Evolutionary conservation across 2,113 vertebrate species (phyloP), one percentile per base, ranked within the genome.

Genomic region (Blennius ocellaris): DNA sequence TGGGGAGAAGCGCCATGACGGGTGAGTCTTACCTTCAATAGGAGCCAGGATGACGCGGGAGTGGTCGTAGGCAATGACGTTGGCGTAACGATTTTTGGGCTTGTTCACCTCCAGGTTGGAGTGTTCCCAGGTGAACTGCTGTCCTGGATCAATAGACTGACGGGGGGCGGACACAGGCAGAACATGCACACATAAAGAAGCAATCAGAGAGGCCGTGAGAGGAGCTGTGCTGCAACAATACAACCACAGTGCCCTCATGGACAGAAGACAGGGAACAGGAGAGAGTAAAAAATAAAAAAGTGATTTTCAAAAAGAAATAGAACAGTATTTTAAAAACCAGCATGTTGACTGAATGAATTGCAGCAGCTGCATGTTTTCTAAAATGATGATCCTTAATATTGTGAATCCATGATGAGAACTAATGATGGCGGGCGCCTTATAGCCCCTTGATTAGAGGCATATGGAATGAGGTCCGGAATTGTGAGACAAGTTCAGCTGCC

Each of bases 71-170:
- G 98, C 97, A 1, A 99, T 99, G 84, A 99, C 98, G 38, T 99
- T 99, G 8, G 98, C 98, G 0, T 99, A 99, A 45, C 98, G 97
- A 93, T 99, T 99, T 83, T 99, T 99, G 60, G 97, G 97, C 75
- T 99, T 99, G 94, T 99, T 99, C 82, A 98, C 97, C 67, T 99
- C 98, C 57, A 99, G 95, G 94, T 99, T 99, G 77, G 98, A 99
- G 69, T 99, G 96, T 30, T 99, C 98, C 98, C 98, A 99, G 3
- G 97, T 99, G 93, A 99, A 99, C 94, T 99, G 98, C 94, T 99
- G 97, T 50, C 98, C 97, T 0, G 98, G 98, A 82, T 99, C 98
- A 2, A 99, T 98, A 62, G 98, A 99, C 98, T 99, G 92, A 0
- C 14, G 67, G 76, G 58, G 48, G 47, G n/a, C 9, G 56, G 53